Evolutionary conservation across 2,113 vertebrate genomes (phyloP).

Genomic region (Elachura formosa): DNA sequence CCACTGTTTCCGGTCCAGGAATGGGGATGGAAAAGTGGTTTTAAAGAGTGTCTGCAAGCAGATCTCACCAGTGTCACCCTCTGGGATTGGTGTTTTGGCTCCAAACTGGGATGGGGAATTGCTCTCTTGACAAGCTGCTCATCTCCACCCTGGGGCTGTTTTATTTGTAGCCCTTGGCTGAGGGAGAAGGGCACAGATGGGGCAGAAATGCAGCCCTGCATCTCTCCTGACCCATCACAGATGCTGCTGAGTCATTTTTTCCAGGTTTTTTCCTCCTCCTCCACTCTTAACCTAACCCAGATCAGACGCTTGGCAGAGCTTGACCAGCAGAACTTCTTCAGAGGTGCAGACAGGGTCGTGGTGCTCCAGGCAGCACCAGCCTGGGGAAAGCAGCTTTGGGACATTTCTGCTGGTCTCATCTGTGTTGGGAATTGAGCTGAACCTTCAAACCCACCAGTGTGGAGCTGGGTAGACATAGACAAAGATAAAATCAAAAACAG

Average conservation of each 20-base stretch:
- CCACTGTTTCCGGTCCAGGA: neutral
- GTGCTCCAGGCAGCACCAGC: neutral
- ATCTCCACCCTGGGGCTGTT: neutral
- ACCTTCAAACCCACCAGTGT: rapidly evolving
- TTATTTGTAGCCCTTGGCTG: neutral
- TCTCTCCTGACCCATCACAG: neutral
- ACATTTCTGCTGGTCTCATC: neutral
- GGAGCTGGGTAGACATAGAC: too few species aligned
- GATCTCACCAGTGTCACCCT: neutral
- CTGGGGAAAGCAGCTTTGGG: neutral
- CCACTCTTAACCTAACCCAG: neutral
- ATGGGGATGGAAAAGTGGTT: neutral
- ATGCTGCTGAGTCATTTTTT: neutral
- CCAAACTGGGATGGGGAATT: neutral
- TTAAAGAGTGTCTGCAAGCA: neutral
- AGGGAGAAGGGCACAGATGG: neutral
- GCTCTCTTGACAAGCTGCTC: neutral
- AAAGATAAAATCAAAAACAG: neutral
- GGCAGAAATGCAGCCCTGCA: neutral
- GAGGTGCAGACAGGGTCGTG: neutral
- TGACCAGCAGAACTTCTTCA: neutral
- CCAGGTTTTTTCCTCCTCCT: neutral
- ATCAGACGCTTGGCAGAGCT: neutral
- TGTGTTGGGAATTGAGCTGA: rapidly evolving
- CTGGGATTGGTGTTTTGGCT: neutral